These are phyloP conservation scores for Platygyra sinensis DNA, from an alignment of 64 coral and sea anemone genomes.

Conservation along the genomic window DNA sequence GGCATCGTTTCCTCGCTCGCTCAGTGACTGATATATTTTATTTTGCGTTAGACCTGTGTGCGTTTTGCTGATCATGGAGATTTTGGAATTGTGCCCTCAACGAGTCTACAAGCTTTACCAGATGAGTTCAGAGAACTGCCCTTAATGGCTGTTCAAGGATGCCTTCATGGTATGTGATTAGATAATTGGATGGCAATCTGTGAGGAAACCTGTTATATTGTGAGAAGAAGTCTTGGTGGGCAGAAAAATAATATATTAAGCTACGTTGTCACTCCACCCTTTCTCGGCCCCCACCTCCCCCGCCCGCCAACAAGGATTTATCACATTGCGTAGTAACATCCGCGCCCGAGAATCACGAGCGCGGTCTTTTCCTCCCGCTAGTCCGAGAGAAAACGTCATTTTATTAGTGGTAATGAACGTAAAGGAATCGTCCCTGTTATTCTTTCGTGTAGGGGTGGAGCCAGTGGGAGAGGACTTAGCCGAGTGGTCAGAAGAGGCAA, in stretches of 20 bases:
- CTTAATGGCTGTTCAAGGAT: conserved; percentile 55
- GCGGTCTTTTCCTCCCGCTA: too few relatives aligned
- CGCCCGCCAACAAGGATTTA: too few relatives aligned
- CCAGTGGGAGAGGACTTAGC: conserved; percentile 5
- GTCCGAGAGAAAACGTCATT: too few relatives aligned
- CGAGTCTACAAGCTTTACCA: conserved; percentile 49
- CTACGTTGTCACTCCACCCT: too few relatives aligned
- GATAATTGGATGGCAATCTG: too few relatives aligned
- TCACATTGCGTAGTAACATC: too few relatives aligned
- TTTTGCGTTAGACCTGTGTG: conserved; percentile 65
- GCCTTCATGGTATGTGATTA: conserved; percentile 61
- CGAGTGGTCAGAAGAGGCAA: conserved; percentile 55
- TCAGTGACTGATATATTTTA: neutral
- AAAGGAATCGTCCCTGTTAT: neutral
- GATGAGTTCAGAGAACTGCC: conserved; percentile 80
- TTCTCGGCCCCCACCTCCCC: too few relatives aligned
- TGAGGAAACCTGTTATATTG: too few relatives aligned
- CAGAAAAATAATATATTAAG: too few relatives aligned
- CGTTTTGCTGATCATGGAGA: conserved; percentile 81
- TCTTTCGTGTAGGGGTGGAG: conserved; percentile 35
- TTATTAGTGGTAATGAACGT: neutral
- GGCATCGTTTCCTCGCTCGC: too few relatives aligned
- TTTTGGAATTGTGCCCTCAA: conserved; percentile 48
- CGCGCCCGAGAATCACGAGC: too few relatives aligned
- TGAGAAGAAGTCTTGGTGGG: too few relatives aligned